Evolutionary conservation across 1,140 invertebrate genomes (phyloP), one percentile per base, ranked within the genome.

Genomic region (Drosophila rufa): DNA sequence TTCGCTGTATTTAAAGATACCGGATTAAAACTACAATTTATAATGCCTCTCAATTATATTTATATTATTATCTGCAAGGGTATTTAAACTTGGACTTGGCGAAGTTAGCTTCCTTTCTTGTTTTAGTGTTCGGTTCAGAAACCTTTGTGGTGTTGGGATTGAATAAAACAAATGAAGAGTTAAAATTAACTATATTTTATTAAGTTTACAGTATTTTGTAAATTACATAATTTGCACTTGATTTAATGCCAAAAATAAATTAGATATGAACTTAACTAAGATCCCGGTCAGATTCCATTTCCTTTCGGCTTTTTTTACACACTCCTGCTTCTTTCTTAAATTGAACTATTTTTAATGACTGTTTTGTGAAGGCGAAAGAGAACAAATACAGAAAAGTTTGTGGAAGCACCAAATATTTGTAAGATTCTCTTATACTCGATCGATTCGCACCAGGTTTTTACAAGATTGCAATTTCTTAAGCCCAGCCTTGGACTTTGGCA

Each of bases 331-430:
- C 66, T 73, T 62, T 73, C 86, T 90, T 90, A 91, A 71, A 91
- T 90, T 90, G 80, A 85, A 90, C 85, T 90, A 87, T 91, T 85
- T 85, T 65, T 90, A 89, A 90, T 90, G 86, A 90, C 85, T 90
- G 86, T 91, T 90, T 73, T 69, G 76, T 78, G 75, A 78, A 78
- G 74, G 75, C 65, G 87, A 85, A 90, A 90, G 81, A 79, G 71
- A 80, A 69, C 61, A 79, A 79, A 60, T 73, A 82, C 66, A 74
- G 68, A 56, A 79, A 67, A 58, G 48, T 77, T 71, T 53, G 60
- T 82, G 81, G 75, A 91, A 92, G 91, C 91, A 92, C 91, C 91
- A 68, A 69, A 73, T 66, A 68, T 73, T 67, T 76, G 57, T 71
- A 73, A 77, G 65, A 46, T 48, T 61, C 38, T 48, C 17, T 61